Base-by-base conservation (phyloP, 2,888 invertebrate species). In the Slavum lentiscoides region DNA sequence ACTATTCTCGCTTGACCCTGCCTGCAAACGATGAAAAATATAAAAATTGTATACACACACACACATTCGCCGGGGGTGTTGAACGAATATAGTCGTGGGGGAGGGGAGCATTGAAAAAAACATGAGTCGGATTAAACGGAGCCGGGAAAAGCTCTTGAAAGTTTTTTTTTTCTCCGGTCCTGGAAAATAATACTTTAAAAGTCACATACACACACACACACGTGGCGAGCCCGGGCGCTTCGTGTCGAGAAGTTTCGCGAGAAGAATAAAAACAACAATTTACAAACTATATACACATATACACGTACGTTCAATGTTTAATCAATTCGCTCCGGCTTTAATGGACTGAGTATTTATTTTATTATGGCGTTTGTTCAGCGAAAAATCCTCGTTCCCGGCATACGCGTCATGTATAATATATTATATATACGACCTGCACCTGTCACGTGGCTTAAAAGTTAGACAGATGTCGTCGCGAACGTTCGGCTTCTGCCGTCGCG, bases 121-220 rank as follows among this genome's bases (percentile, higher is more conserved):
- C 77, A 64, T 43, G 53, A 70, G 77, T 58, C 13, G 39, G 62
- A 80, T 70, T 80, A 80, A 80, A 80, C 77, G 58, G 19, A 55
- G 62, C 19, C 15, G n/a, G 55, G 30, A 30, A 21, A 62, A 55
- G 55, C 77, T 80, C 58, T 80, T 21, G 70, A 64, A 80, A 77
- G 69, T 77, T 77, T 74, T 75, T 53, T 58, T 15, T n/a, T 4
- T 30, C 30, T 30, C 30, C 4, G 2, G 23, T 72, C 39, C 55
- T 11, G 74, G 23, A 64, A 62, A 59, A 69, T 21, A 62, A 70
- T 77, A 74, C 64, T 74, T 74, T 53, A 53, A 74, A 74, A 74
- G 74, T 74, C 74, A 37, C 64, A 49, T 13, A 53, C 21, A n/a
- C 21, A 6, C 5, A 8, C n/a, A 13, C 66, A 21, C 43, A 21